These are phyloP conservation scores for Melinopterus prodromus DNA, from an alignment of 2,888 invertebrate species.

Conservation along the genomic window DNA sequence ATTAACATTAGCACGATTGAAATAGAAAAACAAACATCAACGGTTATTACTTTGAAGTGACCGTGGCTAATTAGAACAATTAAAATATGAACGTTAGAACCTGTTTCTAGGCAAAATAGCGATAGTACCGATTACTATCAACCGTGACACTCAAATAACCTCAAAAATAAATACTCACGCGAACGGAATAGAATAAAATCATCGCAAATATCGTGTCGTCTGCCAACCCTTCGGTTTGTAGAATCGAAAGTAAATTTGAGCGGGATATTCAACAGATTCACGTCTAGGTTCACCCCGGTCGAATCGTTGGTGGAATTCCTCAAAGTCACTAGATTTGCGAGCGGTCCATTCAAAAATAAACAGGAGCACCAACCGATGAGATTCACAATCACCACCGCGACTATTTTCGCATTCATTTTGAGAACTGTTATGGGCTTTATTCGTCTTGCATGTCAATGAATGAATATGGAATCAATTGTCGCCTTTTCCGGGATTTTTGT, in stretches of 20 bases:
- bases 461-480: no score
- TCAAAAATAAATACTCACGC: neutral
- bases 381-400: neutral
- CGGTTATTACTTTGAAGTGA: no score
- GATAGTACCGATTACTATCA: neutral
- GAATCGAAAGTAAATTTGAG: neutral
- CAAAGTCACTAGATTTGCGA: neutral
- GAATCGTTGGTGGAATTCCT: neutral
- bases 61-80: no score
- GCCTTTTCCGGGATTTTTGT: no score
- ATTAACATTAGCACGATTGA: no score
- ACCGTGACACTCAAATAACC: neutral
- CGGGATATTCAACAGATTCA: neutral
- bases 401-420: neutral
- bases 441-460: neutral
- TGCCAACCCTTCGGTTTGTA: neutral
- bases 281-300: neutral
- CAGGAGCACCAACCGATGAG: neutral
- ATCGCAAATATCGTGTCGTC: neutral
- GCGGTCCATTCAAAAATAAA: neutral
- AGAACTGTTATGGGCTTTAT: neutral
- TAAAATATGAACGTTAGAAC: neutral
- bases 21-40: no score
- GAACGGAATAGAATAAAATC: neutral
- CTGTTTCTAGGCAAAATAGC: neutral